Evolutionary conservation across 2,888 invertebrate genomes (phyloP).

Genomic region (Chrysolina americana): DNA sequence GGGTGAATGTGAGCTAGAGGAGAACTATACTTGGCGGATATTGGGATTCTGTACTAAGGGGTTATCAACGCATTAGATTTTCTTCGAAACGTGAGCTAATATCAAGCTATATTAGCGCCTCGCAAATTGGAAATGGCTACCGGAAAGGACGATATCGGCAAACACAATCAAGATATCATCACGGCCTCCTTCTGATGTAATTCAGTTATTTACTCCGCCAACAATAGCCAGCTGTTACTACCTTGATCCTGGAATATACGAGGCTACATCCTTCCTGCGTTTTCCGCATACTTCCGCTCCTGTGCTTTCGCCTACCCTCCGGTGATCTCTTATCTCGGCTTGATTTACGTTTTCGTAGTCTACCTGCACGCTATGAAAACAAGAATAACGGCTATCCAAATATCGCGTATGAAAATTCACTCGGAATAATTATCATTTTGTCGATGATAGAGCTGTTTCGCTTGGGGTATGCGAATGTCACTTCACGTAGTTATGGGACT

Average conservation of each 20-base stretch:
- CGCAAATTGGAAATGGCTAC: neutral
- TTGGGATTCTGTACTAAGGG: too few relatives aligned
- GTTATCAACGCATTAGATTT: too few relatives aligned
- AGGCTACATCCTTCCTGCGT: slow-evolving; percentile 54
- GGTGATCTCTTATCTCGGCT: slow-evolving; percentile 46
- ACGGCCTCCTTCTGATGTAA: slow-evolving; percentile 39
- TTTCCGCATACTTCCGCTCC: slow-evolving; percentile 52
- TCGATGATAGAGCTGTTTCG: slow-evolving; percentile 27
- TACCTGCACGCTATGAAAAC: slow-evolving; percentile 35
- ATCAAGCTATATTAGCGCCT: too few relatives aligned
- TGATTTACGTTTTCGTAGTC: slow-evolving; percentile 41
- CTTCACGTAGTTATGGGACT: neutral
- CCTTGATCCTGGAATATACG: slow-evolving; percentile 54
- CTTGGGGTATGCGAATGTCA: slow-evolving; percentile 9
- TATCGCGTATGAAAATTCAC: slow-evolving; percentile 39
- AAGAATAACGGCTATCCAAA: slow-evolving; percentile 38
- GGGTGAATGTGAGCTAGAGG: too few relatives aligned
- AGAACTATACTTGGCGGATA: too few relatives aligned
- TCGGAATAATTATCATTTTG: slow-evolving; percentile 33
- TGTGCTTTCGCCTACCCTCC: slow-evolving; percentile 40
- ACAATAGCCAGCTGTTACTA: slow-evolving; percentile 55
- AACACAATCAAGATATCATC: slow-evolving; percentile 37
- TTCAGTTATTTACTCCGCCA: slow-evolving; percentile 51
- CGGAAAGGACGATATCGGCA: slow-evolving; percentile 36
- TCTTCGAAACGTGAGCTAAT: too few relatives aligned